These are phyloP conservation scores for Nilaparvata lugens DNA, from an alignment of 1,140 invertebrate species.

Conservation along the genomic window DNA sequence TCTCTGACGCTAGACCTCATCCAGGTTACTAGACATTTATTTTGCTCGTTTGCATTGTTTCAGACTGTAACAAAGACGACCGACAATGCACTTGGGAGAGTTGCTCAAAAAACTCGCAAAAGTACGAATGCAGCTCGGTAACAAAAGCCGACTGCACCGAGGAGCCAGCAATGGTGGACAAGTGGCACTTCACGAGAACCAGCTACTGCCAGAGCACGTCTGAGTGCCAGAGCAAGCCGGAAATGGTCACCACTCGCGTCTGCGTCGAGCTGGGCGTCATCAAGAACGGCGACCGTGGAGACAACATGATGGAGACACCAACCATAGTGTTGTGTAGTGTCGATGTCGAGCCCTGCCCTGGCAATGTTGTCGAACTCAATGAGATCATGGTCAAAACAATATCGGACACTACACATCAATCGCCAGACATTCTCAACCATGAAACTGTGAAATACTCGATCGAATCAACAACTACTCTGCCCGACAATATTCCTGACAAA, in stretches of 20 bases:
- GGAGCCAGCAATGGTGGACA: background rate
- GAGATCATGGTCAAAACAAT: slow-evolving; percentile 1
- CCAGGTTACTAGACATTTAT: too few species aligned
- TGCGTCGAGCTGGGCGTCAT: slow-evolving; percentile 28
- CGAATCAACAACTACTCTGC: slow-evolving; percentile 12
- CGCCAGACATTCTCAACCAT: background rate
- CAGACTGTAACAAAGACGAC: slow-evolving; percentile 13
- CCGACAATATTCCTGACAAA: background rate
- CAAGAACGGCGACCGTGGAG: slow-evolving; percentile 24
- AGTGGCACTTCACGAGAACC: slow-evolving; percentile 8
- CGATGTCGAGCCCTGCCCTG: slow-evolving; percentile 28
- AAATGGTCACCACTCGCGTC: slow-evolving; percentile 27
- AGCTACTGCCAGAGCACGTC: slow-evolving; percentile 17
- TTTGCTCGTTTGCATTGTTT: too few species aligned
- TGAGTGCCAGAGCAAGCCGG: slow-evolving; percentile 13
- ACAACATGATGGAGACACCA: slow-evolving; percentile 16
- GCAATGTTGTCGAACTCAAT: background rate
- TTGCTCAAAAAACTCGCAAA: slow-evolving; percentile 1
- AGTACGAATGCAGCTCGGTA: background rate
- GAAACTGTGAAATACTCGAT: background rate
- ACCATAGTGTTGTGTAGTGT: slow-evolving; percentile 32
- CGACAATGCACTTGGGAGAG: slow-evolving; percentile 1
- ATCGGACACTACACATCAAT: background rate
- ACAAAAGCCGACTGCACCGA: background rate
- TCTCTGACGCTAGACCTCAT: too few species aligned